phyloP scores from a whole-genome alignment of 2,888 invertebrate genomes.

The Spialia ferax region DNA sequence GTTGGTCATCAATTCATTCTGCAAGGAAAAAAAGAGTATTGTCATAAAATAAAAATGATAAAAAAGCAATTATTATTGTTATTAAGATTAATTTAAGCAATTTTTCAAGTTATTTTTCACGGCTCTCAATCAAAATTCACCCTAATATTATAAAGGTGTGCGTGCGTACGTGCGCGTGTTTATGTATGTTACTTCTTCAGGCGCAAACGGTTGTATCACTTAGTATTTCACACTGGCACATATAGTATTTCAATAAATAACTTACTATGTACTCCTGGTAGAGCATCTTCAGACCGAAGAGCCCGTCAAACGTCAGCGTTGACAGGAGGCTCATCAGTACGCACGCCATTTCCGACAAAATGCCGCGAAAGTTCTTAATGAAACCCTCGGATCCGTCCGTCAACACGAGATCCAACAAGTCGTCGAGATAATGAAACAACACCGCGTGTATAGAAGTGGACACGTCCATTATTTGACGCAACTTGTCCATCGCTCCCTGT shows the following conservation, averaged over 20 bases:
- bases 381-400: background rate
- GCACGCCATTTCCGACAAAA: conserved; percentile 2
- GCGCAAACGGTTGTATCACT: no score
- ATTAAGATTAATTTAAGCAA: no score
- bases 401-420: conserved; percentile 3
- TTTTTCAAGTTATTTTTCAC: no score
- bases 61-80: no score
- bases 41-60: background rate
- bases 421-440: background rate
- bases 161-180: no score
- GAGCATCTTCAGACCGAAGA: background rate
- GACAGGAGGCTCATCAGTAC: background rate
- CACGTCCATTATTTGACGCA: background rate
- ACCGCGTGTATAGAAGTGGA: background rate
- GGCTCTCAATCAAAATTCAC: no score
- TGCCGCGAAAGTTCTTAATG: conserved; percentile 6
- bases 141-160: no score
- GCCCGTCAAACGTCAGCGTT: background rate
- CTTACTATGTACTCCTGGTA: conserved; percentile 2
- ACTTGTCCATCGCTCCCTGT: background rate
- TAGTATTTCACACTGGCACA: no score
- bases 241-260: background rate
- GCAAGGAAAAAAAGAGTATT: background rate
- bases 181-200: no score
- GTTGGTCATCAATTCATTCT: conserved; percentile 3